A percentile compares a stretch with the other conserved stretches of the same genome.
Conservation (phyloP, 2,888 invertebrate genomes). For the Alsophila aescularia region DNA sequence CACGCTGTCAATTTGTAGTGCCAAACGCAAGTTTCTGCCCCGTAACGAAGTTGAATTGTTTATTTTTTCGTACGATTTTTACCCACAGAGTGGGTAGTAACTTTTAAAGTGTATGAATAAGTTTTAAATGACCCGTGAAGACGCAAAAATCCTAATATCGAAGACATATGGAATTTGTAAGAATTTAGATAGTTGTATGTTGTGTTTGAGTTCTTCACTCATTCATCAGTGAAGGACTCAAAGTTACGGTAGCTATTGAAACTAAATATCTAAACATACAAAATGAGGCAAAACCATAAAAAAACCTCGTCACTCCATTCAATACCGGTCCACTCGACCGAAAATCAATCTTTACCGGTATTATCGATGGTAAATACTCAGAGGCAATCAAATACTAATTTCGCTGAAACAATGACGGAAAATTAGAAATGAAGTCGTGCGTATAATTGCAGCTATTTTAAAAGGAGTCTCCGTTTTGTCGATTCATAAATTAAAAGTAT, state of each 20-base stretch:
- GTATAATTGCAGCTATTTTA: conserved; percentile 60
- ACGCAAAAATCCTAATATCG: too few species aligned
- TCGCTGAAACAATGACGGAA: conserved; percentile 68
- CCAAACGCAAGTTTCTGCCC: conserved; percentile 13
- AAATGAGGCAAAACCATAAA: not conserved
- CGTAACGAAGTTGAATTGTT: too few species aligned
- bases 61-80: too few species aligned
- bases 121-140: too few species aligned
- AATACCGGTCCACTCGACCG: conserved; percentile 16
- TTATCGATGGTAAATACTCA: conserved; percentile 33
- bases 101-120: too few species aligned
- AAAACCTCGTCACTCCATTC: not conserved
- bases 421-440: conserved; percentile 74
- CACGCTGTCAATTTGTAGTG: conserved; percentile 2
- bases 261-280: not conserved
- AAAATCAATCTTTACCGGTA: conserved; percentile 20
- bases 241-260: too few species aligned
- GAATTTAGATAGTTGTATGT: too few species aligned
- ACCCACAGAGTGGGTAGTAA: too few species aligned
- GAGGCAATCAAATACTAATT: conserved; percentile 73
- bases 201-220: too few species aligned
- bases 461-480: conserved; percentile 33
- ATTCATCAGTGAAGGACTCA: too few species aligned
- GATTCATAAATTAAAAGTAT: conserved; percentile 39
- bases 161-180: too few species aligned